Conservation (phyloP, 2,888 invertebrate genomes). For the Physocephala rufipes region DNA sequence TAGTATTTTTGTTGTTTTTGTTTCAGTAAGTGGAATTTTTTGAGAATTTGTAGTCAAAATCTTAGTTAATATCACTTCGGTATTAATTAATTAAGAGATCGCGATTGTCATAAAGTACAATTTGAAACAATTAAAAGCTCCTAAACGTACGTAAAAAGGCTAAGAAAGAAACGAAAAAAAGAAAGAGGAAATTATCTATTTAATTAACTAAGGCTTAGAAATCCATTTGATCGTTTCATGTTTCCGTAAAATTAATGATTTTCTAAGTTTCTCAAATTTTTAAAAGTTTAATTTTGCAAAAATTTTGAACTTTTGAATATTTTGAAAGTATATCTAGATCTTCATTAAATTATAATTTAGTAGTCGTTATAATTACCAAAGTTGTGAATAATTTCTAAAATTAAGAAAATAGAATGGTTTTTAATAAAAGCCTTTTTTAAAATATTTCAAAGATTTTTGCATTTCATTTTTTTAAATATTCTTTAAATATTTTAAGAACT, state of each 20-base stretch:
- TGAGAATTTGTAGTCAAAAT: background rate
- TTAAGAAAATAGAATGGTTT: too few relatives aligned
- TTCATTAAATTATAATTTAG: background rate
- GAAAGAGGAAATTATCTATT: too few relatives aligned
- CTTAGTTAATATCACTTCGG: conserved; percentile 6
- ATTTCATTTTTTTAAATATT: background rate
- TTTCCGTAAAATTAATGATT: too few relatives aligned
- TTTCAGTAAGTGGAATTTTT: background rate
- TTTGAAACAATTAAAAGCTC: conserved; percentile 21
- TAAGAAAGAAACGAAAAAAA: too few relatives aligned
- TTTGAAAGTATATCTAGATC: too few relatives aligned
- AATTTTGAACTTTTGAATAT: background rate
- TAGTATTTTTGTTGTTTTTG: background rate
- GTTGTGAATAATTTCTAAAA: too few relatives aligned
- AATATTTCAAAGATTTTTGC: background rate
- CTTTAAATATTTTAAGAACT: background rate
- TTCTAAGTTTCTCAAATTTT: background rate
- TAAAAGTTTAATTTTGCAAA: background rate
- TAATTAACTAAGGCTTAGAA: too few relatives aligned
- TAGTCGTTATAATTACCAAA: background rate
- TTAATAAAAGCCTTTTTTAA: too few relatives aligned
- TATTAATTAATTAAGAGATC: background rate
- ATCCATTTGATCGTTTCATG: too few relatives aligned
- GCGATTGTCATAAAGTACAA: conserved; percentile 1
- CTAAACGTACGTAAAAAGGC: background rate